Base-by-base conservation (phyloP, 2,113 vertebrate genomes). In the Oriolus oriolus region DNA sequence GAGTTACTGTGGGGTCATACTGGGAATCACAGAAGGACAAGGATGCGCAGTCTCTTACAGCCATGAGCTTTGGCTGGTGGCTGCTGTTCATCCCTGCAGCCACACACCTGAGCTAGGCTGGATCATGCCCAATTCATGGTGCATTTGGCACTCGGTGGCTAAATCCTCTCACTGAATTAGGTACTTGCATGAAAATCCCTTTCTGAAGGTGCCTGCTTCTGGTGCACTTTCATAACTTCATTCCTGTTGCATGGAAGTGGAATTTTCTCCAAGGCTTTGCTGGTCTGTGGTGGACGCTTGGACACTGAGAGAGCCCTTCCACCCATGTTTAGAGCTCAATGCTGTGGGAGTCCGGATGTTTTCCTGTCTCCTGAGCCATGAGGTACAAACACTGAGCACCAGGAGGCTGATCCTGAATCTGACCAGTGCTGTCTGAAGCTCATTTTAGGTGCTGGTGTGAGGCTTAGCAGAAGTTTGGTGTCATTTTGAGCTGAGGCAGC, bases 141-240 rank as follows among this genome's bases (percentile, higher is more conserved):
- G 4, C 2, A 8, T 54, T 59, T 37, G 56, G 35, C 16, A 5
- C n/a, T 64, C 3, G 0, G 68, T n/a, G 49, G 17, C 21, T 26
- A 35, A 74, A 60, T 11, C 57, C 26, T 77, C 24, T 33, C 28
- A 12, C 60, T 45, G 37, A 45, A 17, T 56, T 41, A 31, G 19
- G 8, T 23, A 14, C 26, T 57, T 61, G 49, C 4, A 5, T 57
- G 30, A 64, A 49, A 30, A 19, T 57, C 11, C 57, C 7, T 17
- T 87, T 94, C n/a, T 49, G 19, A 64, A 47, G 50, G 47, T 28
- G 39, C 57, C 42, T 52, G 0, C 13, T 75, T 65, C 30, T 66
- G 31, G 22, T 84, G 39, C 3, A 3, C 31, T 37, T 61, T 44
- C 28, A 7, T 30, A 54, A 37, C 37, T 41, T 63, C 13, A 12